Evolutionary conservation across 1,140 invertebrate species (phyloP), one percentile per base, ranked within the genome.

Genomic region (Rhyacophila brunnea): DNA sequence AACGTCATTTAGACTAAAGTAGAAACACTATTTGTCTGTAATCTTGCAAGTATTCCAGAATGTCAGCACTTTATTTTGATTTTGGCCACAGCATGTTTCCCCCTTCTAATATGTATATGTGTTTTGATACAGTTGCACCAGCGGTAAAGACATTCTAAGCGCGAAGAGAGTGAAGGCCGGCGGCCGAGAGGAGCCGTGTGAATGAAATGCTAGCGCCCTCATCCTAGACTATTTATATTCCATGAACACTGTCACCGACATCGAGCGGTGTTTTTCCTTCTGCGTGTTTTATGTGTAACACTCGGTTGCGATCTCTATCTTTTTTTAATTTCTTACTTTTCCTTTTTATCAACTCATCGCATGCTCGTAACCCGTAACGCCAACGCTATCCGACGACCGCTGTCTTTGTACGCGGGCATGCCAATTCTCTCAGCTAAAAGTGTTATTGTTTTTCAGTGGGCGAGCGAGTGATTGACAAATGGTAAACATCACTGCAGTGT

Each of bases 391-490:
- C 28, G 28, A 11, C 13, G 40, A 40, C 43, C 35, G n/a, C 46
- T 48, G 19, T 57, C 28, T 47, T 15, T 42, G 43, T 14, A 54
- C 15, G 53, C 42, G 14, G 20, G 38, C 14, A 57, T 40, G 49
- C 17, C 38, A 51, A 38, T 50, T 52, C 42, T 58, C 14, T 56
- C 1, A 17, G 55, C 58, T 66, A 50, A 47, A 58, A 36, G 68
- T 71, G 66, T 67, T 78, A 69, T 82, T 82, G 72, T 82, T 82
- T 83, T 83, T 65, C 81, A 82, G 80, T 75, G 74, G 78, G 75
- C 73, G 80, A 81, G 71, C 70, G 72, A 70, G 78, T 81, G 73
- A 70, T 82, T 73, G 79, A 82, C 79, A 80, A 80, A 77, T 82
- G 81, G 80, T 78, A 79, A 73, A 46, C 73, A 76, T 71, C 70